Percentiles rank a stretch among this genome's conserved stretches.
These are phyloP conservation scores for Plutomurus gul DNA, from an alignment of 1,140 invertebrate species.

Conservation along the genomic window DNA sequence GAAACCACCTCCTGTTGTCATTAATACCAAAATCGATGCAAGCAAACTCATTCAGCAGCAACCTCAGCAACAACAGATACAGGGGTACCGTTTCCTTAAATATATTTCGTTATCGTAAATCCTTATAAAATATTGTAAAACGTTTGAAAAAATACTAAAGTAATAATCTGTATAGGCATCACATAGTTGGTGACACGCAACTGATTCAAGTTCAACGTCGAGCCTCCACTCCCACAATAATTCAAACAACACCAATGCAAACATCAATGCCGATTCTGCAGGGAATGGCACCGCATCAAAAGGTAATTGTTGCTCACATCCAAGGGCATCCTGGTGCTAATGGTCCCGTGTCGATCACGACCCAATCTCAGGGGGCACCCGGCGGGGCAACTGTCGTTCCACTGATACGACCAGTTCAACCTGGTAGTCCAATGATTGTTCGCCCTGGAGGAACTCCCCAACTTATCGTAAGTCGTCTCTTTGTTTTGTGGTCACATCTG, in stretches of 20 bases:
- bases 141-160: too few species aligned
- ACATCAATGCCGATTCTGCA: constrained; percentile 34
- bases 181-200: constrained; percentile 33
- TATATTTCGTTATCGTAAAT: background rate
- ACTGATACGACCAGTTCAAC: constrained; percentile 44
- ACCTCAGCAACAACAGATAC: constrained; percentile 1
- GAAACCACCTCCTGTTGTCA: constrained; percentile 71
- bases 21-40: constrained; percentile 23
- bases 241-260: constrained; percentile 31
- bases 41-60: constrained; percentile 26
- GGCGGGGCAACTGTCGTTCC: constrained; percentile 34
- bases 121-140: background rate
- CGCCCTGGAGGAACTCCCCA: constrained; percentile 7
- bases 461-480: constrained; percentile 35
- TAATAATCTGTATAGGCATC: too few species aligned
- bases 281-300: constrained; percentile 43
- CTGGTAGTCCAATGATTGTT: constrained; percentile 42
- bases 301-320: constrained; percentile 49
- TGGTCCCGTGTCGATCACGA: background rate
- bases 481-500: too few species aligned
- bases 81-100: constrained; percentile 2
- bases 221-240: constrained; percentile 45
- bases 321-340: background rate
- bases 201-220: constrained; percentile 47
- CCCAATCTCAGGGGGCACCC: background rate